Evolutionary conservation across 2,113 vertebrate species (phyloP), one percentile per base, ranked within the genome.

Genomic region (Lanius collurio): DNA sequence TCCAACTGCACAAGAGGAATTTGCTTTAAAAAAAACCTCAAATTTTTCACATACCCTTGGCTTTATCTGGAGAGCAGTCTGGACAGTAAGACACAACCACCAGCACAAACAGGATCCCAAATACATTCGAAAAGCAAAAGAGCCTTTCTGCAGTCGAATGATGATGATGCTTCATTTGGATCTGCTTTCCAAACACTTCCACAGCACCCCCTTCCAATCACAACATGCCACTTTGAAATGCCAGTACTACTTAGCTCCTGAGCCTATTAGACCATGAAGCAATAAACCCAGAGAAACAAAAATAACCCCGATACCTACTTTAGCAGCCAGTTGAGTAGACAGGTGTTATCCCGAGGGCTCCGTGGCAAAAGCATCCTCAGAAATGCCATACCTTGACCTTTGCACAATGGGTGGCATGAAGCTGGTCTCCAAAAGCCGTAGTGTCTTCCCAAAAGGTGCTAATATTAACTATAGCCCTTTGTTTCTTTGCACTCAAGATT

Each of bases 171-270:
- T 91, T 95, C 87, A 20, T 85, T 94, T 88, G 78, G 84, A 87
- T 91, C 93, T 44, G 94, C 91, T 95, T 89, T 97, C 79, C 92
- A 94, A 95, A 95, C 90, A 93, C 89, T 95, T 93, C 65, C 94
- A 80, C 75, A 93, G 94, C 94, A 93, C 52, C 87, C 94, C 78
- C 78, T 96, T 91, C 92, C 90, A 95, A 92, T 88, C 85, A 96
- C 95, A 94, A 95, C 95, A 93, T 92, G 92, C 86, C 95, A 94
- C 83, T 96, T 95, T 83, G 83, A 97, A 95, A 93, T 88, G 93
- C 91, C 93, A 96, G 93, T n/a, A 89, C 87, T 81, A 81, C 92
- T 92, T 92, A 95, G 69, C 74, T 93, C 95, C 90, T 94, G 89
- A 93, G 60, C 79, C 94, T 89, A 91, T 79, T 47, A 75, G 92